Evolutionary conservation across 2,797 vertebrate species (phyloP).

Genomic region (Urophycis tenuis): DNA sequence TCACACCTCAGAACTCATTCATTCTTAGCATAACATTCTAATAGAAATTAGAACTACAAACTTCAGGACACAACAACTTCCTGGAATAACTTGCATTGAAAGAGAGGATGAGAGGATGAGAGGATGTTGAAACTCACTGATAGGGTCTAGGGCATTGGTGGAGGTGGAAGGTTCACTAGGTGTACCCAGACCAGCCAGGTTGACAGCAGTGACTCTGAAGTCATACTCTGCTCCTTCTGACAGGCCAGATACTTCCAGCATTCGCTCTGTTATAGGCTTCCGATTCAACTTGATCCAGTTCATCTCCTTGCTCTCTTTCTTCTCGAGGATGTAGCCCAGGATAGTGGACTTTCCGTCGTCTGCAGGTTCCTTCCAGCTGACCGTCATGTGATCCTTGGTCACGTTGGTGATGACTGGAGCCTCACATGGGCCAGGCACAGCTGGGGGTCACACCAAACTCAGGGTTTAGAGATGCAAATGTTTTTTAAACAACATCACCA

Average conservation of each 20-base stretch:
- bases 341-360: slow-evolving; percentile 89
- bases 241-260: slow-evolving; percentile 80
- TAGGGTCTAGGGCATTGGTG: slow-evolving; percentile 80
- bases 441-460: slow-evolving; percentile 59
- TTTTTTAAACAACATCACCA: not conserved
- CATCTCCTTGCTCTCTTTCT: slow-evolving; percentile 82
- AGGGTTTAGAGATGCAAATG: not conserved
- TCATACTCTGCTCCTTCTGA: slow-evolving; percentile 89
- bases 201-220: slow-evolving; percentile 86
- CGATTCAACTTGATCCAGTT: slow-evolving; percentile 87
- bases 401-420: slow-evolving; percentile 91
- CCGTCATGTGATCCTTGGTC: slow-evolving; percentile 90
- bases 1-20: slow-evolving; percentile 12
- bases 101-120: too few relatives aligned
- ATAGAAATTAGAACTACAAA: not conserved
- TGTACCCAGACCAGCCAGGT: slow-evolving; percentile 86
- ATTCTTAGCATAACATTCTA: not conserved
- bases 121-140: slow-evolving; percentile 62
- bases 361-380: slow-evolving; percentile 95
- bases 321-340: slow-evolving; percentile 91
- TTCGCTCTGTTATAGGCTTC: slow-evolving; percentile 85
- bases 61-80: not conserved
- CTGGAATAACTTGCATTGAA: slow-evolving; percentile 1
- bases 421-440: slow-evolving; percentile 87
- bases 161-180: slow-evolving; percentile 85